These are phyloP conservation scores for Anser brachyrhynchus DNA, from an alignment of 2,113 vertebrate genomes.

Conservation along the genomic window DNA sequence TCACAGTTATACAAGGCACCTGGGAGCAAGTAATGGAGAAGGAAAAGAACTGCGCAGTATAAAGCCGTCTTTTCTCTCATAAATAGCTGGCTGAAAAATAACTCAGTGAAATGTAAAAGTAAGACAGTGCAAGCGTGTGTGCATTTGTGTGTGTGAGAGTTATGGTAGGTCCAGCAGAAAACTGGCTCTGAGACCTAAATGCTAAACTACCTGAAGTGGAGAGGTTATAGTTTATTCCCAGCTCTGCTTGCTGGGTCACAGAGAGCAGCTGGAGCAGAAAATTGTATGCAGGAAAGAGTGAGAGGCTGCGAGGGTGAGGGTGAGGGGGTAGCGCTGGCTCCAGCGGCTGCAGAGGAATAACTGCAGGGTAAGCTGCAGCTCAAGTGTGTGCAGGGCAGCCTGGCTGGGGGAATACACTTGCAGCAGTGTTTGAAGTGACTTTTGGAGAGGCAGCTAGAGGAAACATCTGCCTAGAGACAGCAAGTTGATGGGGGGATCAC, in stretches of 20 bases:
- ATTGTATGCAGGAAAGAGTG: background rate
- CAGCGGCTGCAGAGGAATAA: accelerated
- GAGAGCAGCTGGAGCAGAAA: conserved; percentile 43
- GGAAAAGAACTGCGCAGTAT: conserved; percentile 11
- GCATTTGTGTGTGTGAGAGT: background rate
- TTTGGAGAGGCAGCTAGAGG: background rate
- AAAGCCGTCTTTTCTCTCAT: conserved; percentile 67
- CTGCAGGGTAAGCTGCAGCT: background rate
- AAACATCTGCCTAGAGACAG: background rate
- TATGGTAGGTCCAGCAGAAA: conserved; percentile 29
- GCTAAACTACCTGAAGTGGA: conserved; percentile 48
- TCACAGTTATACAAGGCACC: conserved; percentile 74
- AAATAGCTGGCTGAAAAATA: conserved; percentile 68
- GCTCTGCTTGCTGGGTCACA: background rate
- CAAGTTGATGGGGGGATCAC: background rate
- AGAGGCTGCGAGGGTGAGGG: background rate
- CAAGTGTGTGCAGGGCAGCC: background rate
- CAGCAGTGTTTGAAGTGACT: background rate
- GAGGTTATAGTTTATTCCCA: conserved; percentile 52
- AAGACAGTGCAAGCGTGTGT: background rate
- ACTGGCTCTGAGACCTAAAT: conserved; percentile 23
- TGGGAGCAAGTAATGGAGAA: conserved; percentile 61
- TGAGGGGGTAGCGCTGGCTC: background rate
- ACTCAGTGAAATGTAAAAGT: background rate
- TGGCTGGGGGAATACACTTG: background rate